phyloP scores from a whole-genome alignment of 2,113 vertebrate genomes.

The Aphelocoma coerulescens region DNA sequence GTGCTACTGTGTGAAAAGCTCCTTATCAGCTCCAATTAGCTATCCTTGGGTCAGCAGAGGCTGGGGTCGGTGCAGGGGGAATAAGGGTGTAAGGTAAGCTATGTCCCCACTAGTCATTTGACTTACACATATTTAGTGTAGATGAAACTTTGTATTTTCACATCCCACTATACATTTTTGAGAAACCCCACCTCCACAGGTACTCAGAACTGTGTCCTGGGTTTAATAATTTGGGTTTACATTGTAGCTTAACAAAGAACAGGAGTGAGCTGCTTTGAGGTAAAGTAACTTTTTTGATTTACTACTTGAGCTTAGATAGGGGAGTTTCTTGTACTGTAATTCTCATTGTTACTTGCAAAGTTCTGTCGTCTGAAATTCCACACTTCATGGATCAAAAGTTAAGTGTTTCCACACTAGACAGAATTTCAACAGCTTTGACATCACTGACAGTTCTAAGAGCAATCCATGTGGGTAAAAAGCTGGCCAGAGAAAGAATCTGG shows the following conservation, averaged over 20 bases:
- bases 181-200: not conserved
- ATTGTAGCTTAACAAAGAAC: not conserved
- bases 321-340: not conserved
- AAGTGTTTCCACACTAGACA: slow-evolving; percentile 61
- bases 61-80: not conserved
- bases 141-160: not conserved
- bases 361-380: slow-evolving; percentile 16
- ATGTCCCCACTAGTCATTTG: not conserved
- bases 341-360: not conserved
- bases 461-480: slow-evolving; percentile 64
- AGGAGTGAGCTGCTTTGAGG: not conserved
- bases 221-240: not conserved
- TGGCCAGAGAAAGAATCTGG: slow-evolving; percentile 37
- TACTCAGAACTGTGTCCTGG: not conserved
- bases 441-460: slow-evolving; percentile 62
- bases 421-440: slow-evolving; percentile 71
- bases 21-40: not conserved
- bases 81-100: not conserved
- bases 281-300: slow-evolving; percentile 17
- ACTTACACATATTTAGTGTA: not conserved
- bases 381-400: slow-evolving; percentile 55
- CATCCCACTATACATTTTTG: not conserved
- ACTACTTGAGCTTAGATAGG: not conserved
- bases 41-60: not conserved
- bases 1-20: not conserved